Conservation (phyloP, 2,797 vertebrate species). For the Lacerta viridis region DNA sequence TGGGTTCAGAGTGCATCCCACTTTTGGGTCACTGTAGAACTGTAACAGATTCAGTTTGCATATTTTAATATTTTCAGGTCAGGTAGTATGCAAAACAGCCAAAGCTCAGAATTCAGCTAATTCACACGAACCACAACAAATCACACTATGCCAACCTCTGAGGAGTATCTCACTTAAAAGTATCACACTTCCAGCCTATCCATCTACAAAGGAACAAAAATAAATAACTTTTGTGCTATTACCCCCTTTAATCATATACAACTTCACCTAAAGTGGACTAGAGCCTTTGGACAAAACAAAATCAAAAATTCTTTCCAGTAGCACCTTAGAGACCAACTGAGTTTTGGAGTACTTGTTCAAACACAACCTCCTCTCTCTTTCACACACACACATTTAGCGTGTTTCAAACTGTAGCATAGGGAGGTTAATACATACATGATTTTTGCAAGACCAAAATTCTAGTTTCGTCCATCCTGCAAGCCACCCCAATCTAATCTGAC, state of each 20-base stretch:
- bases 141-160: background rate
- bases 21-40: background rate
- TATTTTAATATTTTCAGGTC: background rate
- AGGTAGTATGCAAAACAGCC: background rate
- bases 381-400: background rate
- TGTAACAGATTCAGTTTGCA: background rate
- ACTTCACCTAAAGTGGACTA: background rate
- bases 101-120: background rate
- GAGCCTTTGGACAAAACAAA: too few relatives aligned
- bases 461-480: background rate
- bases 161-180: background rate
- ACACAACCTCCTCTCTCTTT: too few relatives aligned
- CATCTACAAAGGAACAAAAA: background rate
- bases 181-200: background rate
- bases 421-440: background rate
- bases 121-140: background rate
- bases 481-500: background rate
- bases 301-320: too few relatives aligned
- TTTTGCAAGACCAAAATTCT: background rate
- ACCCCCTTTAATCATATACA: background rate
- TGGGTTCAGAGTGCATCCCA: background rate
- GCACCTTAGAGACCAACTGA: too few relatives aligned
- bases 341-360: background rate
- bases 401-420: background rate
- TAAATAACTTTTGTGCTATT: too few relatives aligned